Evolutionary conservation across 2,797 vertebrate species (phyloP), one percentile per base, ranked within the genome.

Genomic region (Xiphophorus birchmanni): DNA sequence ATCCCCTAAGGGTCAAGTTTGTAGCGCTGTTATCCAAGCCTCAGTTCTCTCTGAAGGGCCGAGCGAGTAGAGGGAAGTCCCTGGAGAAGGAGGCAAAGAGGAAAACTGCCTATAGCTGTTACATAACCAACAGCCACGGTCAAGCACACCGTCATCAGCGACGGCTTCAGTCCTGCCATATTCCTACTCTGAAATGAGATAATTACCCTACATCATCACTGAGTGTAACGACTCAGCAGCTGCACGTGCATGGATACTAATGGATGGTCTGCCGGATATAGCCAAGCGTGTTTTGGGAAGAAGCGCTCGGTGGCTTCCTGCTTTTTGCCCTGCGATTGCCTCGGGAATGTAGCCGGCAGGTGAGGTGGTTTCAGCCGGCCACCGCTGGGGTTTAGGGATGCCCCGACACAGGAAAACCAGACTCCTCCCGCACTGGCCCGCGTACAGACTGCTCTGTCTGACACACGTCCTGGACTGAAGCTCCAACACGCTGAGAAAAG

Each of bases 341-440:
- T 80, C 65, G 48, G 29, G 23, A 58, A 73, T 73, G 80, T 77
- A 56, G 56, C 85, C 45, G 82, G 75, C 81, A 89, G 82, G 83
- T 91, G 91, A 90, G 89, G 88, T 86, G 88, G 90, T 92, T 77
- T 92, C 18, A 91, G 54, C 50, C 18, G 2, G 82, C 90, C 90
- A 86, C 90, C 82, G 3, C 76, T 17, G 12, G 79, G 77, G 81
- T 80, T 84, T 45, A 91, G 93, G 85, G 88, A 95, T 95, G 94
- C 86, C 91, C 89, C 92, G 76, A 79, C 91, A 88, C 87, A 88
- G 89, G 86, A 94, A 88, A 89, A 90, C 86, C 85, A 93, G 88
- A 86, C 84, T 93, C 23, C 88, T 90, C 47, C 79, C 23, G 50
- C 50, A 86, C 67, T 87, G 89, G 93, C 85, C 92, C 80, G 47